Evolutionary conservation across 2,888 invertebrate species (phyloP).

Genomic region (Drosophila atripex): DNA sequence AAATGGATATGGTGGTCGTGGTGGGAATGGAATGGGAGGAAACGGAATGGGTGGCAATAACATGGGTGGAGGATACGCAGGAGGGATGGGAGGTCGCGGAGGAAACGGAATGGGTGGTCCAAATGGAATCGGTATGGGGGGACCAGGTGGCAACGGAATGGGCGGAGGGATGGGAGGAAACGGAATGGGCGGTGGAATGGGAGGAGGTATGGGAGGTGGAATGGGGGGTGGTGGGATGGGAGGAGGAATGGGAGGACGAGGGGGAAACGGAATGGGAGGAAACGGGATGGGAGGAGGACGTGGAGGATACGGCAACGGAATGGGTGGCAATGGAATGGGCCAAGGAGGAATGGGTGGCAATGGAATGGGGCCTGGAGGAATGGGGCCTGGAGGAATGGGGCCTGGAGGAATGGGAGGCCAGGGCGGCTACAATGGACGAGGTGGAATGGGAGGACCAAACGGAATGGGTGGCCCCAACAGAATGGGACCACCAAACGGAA

Average conservation of each 20-base stretch:
- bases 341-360: not conserved
- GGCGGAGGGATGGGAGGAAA: slow-evolving; percentile 1
- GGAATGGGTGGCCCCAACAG: slow-evolving; percentile 2
- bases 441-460: slow-evolving; percentile 8
- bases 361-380: not conserved
- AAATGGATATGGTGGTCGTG: slow-evolving; percentile 1
- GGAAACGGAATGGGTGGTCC: not conserved
- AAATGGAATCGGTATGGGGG: slow-evolving; percentile 5
- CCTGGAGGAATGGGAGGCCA: slow-evolving; percentile 4
- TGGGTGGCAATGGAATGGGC: slow-evolving; percentile 1
- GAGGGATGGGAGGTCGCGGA: not conserved
- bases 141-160: too few species aligned
- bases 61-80: slow-evolving; percentile 14
- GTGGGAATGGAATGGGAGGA: slow-evolving; percentile 14
- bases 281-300: slow-evolving; percentile 22
- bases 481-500: not conserved
- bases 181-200: slow-evolving; percentile 19
- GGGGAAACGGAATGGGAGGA: not conserved
- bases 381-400: slow-evolving; percentile 8
- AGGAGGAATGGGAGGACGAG: not conserved
- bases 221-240: slow-evolving; percentile 1
- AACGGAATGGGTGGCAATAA: slow-evolving; percentile 21
- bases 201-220: slow-evolving; percentile 7
- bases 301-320: slow-evolving; percentile 10
- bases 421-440: not conserved